Conservation (phyloP, 2,113 vertebrate genomes). For the Zapornia atra region DNA sequence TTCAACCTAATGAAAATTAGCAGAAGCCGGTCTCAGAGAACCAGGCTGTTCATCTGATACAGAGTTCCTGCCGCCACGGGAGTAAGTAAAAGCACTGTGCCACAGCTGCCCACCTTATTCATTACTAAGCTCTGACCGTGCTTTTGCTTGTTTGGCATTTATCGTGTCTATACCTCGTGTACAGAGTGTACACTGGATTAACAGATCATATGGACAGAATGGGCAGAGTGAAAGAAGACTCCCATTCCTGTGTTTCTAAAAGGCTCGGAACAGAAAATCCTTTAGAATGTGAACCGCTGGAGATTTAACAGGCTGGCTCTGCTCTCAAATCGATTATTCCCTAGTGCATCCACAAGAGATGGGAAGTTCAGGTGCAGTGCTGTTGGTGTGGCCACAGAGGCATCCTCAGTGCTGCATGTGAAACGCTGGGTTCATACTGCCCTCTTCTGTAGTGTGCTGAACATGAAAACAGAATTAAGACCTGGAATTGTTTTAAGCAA, state of each 20-base stretch:
- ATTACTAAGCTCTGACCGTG: not conserved
- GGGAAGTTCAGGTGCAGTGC: not conserved
- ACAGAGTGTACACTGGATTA: not conserved
- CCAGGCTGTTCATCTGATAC: not conserved
- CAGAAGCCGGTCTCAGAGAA: not conserved
- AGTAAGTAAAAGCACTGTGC: not conserved
- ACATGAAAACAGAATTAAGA: constrained; percentile 1
- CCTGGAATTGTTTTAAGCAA: not conserved
- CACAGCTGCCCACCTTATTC: not conserved
- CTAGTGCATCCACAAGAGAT: not conserved
- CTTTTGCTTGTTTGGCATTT: not conserved
- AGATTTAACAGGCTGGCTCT: not conserved
- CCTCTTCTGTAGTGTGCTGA: constrained; percentile 37
- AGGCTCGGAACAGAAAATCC: not conserved
- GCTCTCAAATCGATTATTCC: not conserved
- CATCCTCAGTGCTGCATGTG: not conserved
- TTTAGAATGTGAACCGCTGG: not conserved
- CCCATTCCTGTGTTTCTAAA: not conserved
- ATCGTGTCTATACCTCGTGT: not conserved
- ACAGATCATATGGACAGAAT: not conserved
- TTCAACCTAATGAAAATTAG: not conserved
- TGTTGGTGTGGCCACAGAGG: not conserved
- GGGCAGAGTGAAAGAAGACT: not conserved
- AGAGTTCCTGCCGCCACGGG: not conserved
- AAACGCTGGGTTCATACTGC: constrained; percentile 18